phyloP scores from a whole-genome alignment of 2,797 vertebrate species.

The Enteromius viviparus region DNA sequence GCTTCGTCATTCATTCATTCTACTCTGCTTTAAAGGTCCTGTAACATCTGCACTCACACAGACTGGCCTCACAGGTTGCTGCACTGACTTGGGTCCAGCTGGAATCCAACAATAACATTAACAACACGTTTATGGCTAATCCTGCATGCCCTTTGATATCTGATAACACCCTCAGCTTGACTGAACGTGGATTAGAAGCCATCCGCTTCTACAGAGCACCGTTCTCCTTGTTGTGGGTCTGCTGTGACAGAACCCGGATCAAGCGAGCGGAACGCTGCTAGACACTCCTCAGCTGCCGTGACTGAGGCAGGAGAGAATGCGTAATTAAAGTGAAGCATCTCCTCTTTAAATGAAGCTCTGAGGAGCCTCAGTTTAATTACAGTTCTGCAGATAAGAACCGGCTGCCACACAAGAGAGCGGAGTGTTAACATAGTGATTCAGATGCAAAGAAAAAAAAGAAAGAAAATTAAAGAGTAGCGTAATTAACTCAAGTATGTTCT shows the following conservation, averaged over 20 bases:
- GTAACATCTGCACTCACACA: background rate
- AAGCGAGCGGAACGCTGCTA: slow-evolving; percentile 34
- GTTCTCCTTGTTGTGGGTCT: slow-evolving; percentile 31
- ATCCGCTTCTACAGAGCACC: background rate
- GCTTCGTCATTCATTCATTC: background rate
- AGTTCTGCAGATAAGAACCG: slow-evolving; percentile 11
- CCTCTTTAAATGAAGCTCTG: slow-evolving; percentile 5
- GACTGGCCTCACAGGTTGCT: slow-evolving; percentile 2
- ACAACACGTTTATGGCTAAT: slow-evolving; percentile 63
- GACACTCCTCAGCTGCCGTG: slow-evolving; percentile 8
- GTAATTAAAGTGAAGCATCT: slow-evolving; percentile 44
- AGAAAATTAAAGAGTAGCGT: background rate
- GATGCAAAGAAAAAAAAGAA: background rate
- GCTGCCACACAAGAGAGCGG: background rate
- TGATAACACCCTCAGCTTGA: slow-evolving; percentile 50
- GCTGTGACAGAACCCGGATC: slow-evolving; percentile 24
- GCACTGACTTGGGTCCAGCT: slow-evolving; percentile 42
- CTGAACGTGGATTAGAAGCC: slow-evolving; percentile 43
- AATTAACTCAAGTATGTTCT: slow-evolving; percentile 2
- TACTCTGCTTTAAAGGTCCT: background rate
- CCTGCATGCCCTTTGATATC: slow-evolving; percentile 66
- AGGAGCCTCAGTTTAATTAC: slow-evolving; percentile 20
- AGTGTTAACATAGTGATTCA: background rate
- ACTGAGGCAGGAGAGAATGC: slow-evolving; percentile 24
- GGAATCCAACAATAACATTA: slow-evolving; percentile 47